A percentile compares a stretch with the other conserved stretches of the same genome.
phyloP scores from a whole-genome alignment of 2,797 vertebrate genomes.

The Eupleurogrammus muticus region DNA sequence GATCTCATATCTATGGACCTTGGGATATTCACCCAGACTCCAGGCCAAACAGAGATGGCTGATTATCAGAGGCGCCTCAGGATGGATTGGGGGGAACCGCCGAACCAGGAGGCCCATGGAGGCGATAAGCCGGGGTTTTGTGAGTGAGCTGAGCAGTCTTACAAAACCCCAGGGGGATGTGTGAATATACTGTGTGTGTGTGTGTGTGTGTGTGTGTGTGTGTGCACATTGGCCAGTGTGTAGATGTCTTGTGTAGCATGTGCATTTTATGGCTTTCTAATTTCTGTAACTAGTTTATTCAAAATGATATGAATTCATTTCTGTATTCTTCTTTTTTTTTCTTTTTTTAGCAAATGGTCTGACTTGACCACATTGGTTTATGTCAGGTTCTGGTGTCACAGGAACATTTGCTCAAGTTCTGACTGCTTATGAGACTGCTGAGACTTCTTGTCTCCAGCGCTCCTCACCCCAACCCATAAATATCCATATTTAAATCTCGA shows the following conservation, averaged over 20 bases:
- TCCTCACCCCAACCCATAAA: conserved; percentile 8
- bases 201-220: conserved; percentile 27
- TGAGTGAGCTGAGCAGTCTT: conserved; percentile 63
- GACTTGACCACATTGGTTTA: conserved; percentile 26
- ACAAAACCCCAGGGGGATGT: conserved; percentile 50
- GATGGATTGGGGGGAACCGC: conserved; percentile 54
- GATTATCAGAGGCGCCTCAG: conserved; percentile 71
- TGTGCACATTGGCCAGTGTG: conserved; percentile 25
- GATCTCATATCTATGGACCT: conserved; percentile 61
- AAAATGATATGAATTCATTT: conserved; percentile 29
- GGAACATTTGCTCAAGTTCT: conserved; percentile 36
- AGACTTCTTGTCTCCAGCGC: not conserved
- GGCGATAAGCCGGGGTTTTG: conserved; percentile 73
- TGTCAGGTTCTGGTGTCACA: conserved; percentile 25
- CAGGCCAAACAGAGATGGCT: conserved; percentile 69
- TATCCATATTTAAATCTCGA: conserved; percentile 31
- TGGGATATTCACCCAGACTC: conserved; percentile 63
- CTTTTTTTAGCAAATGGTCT: conserved; percentile 14
- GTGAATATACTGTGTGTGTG: conserved; percentile 42
- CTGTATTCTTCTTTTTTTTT: not conserved
- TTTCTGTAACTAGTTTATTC: conserved; percentile 16
- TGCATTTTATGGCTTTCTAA: conserved; percentile 37
- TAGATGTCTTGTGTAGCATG: conserved; percentile 11
- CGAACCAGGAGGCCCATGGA: conserved; percentile 58
- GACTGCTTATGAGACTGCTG: conserved; percentile 8